A percentile compares a stretch with the other conserved stretches of the same genome.
Conservation (phyloP, 2,888 invertebrate species). For the Amblyjoppa proteus region DNA sequence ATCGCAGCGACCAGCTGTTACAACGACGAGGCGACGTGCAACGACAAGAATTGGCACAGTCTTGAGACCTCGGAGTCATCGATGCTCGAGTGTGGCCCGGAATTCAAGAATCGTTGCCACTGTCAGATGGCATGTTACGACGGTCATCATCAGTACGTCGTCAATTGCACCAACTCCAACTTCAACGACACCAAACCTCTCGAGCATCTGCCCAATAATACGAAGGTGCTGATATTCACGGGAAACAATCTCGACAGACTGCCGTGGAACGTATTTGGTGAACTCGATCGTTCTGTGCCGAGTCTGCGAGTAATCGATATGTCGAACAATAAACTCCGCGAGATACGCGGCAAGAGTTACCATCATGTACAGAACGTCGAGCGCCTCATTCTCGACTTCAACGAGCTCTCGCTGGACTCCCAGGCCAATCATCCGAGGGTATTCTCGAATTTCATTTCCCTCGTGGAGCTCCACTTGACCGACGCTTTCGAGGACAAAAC, state of each 20-base stretch:
- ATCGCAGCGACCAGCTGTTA: conserved; percentile 40
- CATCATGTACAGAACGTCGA: conserved; percentile 90
- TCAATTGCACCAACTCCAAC: conserved; percentile 90
- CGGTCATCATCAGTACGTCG: conserved; percentile 86
- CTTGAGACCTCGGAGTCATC: conserved; percentile 76
- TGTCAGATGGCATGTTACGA: conserved; percentile 87
- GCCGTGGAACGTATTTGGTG: conserved; percentile 91
- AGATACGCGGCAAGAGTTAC: conserved; percentile 91
- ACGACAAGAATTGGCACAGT: conserved; percentile 78
- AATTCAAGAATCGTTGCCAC: conserved; percentile 86
- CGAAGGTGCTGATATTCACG: conserved; percentile 89
- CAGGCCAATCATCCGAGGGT: conserved; percentile 89
- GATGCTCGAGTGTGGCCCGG: conserved; percentile 84
- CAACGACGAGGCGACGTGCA: conserved; percentile 70
- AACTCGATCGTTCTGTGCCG: conserved; percentile 86
- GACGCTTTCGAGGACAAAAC: conserved; percentile 90
- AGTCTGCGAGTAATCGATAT: conserved; percentile 89
- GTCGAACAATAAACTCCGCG: conserved; percentile 90
- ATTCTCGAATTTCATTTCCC: conserved; percentile 89
- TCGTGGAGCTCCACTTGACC: conserved; percentile 90
- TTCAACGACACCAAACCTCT: conserved; percentile 88
- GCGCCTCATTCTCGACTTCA: conserved; percentile 90
- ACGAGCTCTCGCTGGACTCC: conserved; percentile 88
- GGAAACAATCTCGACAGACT: conserved; percentile 89
- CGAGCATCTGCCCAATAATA: conserved; percentile 88